phyloP scores from a whole-genome alignment of 2,797 vertebrate species.

The Danionella dracula region DNA sequence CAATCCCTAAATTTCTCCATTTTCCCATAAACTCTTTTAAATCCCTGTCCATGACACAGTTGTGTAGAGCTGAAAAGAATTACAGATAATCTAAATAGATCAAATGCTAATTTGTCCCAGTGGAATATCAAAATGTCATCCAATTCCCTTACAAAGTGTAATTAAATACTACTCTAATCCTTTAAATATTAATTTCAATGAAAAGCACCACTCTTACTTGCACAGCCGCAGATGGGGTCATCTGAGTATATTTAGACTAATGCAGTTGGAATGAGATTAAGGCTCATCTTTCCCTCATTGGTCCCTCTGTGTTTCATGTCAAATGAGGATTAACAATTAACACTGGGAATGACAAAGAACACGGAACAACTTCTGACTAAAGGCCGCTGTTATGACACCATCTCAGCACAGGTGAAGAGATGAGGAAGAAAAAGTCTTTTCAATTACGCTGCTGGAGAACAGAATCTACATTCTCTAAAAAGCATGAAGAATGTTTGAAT shows the following conservation, averaged over 20 bases:
- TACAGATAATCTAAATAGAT: not conserved
- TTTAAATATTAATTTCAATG: not conserved
- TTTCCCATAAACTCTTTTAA: too few species aligned
- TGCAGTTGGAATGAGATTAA: not conserved
- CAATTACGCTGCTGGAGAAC: slow-evolving; percentile 60
- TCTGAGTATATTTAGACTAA: not conserved
- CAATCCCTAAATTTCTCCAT: too few species aligned
- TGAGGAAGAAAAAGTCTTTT: slow-evolving; percentile 40
- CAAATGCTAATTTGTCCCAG: not conserved
- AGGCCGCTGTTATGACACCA: slow-evolving; percentile 7
- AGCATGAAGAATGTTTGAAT: slow-evolving; percentile 58
- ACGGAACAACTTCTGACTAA: slow-evolving; percentile 7
- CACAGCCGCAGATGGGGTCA: not conserved
- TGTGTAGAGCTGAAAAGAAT: not conserved
- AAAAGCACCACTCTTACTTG: not conserved
- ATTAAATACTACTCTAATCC: not conserved
- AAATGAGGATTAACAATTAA: slow-evolving; percentile 19
- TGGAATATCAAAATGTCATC: not conserved
- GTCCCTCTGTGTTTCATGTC: not conserved
- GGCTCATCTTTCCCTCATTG: slow-evolving; percentile 2
- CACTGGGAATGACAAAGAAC: not conserved
- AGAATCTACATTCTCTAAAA: slow-evolving; percentile 55
- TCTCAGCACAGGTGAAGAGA: not conserved
- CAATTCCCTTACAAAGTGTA: not conserved
- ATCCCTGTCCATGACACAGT: too few species aligned